Base-by-base conservation (phyloP, 2,797 vertebrate species). In the Pygocentrus nattereri region DNA sequence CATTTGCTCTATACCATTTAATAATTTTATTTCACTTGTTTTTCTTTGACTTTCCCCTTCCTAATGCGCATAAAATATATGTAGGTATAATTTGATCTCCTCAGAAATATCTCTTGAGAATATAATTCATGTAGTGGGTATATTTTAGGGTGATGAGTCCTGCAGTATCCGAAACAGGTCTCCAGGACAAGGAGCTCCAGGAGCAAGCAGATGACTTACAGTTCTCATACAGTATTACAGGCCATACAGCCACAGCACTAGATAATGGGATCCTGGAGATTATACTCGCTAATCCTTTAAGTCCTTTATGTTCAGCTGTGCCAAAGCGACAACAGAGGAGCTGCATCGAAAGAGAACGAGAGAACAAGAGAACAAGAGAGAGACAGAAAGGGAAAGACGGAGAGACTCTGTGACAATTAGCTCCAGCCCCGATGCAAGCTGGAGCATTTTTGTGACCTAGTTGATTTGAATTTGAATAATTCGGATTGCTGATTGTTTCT, bases 251-350 rank as follows among this genome's bases (percentile, higher is more conserved):
- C 69, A 25, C 49, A 65, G 73, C 19, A 79, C 56, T 79, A 84
- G 71, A 84, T 77, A 83, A 68, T 80, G 74, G 82, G 84, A 85
- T 78, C 67, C 50, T 38, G 50, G 54, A 79, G 84, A 85, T 87
- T 85, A 85, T 83, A 73, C 47, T 5, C 64, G 8, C 69, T 87
- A 87, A 87, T 85, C 83, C 85, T 73, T 68, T 81, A 69, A 85
- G 2, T 87, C 81, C 38, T 81, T 83, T 73, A 83, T 81, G 54
- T 76, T 76, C 82, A 74, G 77, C 72, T 49, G 67, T 72, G 75
- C 79, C 76, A 76, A 78, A 54, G 81, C 78, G 52, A 67, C 67
- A 68, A 76, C 76, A 70, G 72, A 47, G 38, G 19, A 52, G 58
- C 71, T 23, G 52, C 41, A 64, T 58, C 64, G 47, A 79, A 78